Evolutionary conservation across 2,888 invertebrate species (phyloP).

Genomic region (Scaptomyza tumidula): DNA sequence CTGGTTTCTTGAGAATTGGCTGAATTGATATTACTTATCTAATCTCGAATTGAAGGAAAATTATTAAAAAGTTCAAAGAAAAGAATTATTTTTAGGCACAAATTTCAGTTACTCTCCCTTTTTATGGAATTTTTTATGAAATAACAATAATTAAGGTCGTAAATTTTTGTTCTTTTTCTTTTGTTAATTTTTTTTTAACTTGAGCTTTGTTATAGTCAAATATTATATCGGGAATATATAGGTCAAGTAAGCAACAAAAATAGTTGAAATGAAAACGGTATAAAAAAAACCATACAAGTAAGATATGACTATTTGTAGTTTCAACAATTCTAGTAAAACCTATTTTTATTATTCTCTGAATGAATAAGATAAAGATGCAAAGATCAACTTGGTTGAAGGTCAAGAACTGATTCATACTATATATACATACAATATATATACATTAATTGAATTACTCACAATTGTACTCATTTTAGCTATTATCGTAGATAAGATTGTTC

Average conservation of each 20-base stretch:
- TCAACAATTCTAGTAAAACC: too few species aligned
- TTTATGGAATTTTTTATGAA: too few species aligned
- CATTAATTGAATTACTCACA: not conserved
- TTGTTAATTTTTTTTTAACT: too few species aligned
- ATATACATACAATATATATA: not conserved
- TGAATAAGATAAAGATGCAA: not conserved
- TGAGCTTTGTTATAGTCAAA: too few species aligned
- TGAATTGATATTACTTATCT: slow-evolving; percentile 35
- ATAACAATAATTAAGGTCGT: too few species aligned
- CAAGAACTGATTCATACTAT: not conserved
- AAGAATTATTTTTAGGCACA: not conserved
- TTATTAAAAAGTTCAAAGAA: not conserved
- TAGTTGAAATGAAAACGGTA: too few species aligned
- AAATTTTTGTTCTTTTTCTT: too few species aligned
- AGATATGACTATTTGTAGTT: too few species aligned
- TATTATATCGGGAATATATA: too few species aligned
- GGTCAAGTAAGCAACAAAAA: too few species aligned
- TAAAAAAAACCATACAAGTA: too few species aligned
- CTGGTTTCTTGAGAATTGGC: slow-evolving; percentile 1
- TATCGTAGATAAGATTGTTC: not conserved
- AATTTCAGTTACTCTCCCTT: not conserved
- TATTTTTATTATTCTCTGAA: too few species aligned
- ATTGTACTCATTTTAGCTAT: not conserved
- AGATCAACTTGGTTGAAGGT: not conserved
- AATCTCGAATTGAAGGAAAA: slow-evolving; percentile 28